Percentiles rank a stretch among this genome's conserved stretches.
Conservation (phyloP, 2,113 vertebrate genomes). For the Camelus bactrianus region DNA sequence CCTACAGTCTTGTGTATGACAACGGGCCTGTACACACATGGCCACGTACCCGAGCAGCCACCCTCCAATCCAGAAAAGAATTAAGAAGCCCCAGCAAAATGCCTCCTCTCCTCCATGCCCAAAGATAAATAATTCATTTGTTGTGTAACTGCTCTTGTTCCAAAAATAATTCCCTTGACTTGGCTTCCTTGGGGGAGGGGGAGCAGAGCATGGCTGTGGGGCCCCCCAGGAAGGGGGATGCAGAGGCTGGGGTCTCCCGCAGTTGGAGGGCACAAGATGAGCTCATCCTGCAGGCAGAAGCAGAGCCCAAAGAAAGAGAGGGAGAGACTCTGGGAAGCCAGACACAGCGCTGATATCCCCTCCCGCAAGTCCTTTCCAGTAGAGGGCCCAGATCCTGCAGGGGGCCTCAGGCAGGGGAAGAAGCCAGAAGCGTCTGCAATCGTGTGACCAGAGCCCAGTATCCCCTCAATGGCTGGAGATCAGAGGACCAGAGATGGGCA, state of each 20-base stretch:
- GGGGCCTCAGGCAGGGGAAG: not conserved
- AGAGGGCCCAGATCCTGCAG: not conserved
- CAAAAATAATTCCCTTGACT: slow-evolving; percentile 87
- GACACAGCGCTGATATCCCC: not conserved
- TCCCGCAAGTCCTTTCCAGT: not conserved
- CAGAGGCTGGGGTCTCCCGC: not conserved
- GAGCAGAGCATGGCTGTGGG: not conserved
- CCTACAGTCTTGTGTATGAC: not conserved
- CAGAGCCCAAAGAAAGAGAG: not conserved
- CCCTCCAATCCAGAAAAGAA: slow-evolving; percentile 51
- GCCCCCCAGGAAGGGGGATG: not conserved
- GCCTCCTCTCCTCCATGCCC: slow-evolving; percentile 80
- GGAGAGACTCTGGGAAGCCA: not conserved
- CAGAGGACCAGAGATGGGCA: not conserved
- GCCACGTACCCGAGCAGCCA: not conserved
- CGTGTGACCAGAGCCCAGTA: rapidly evolving
- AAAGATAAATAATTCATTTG: slow-evolving; percentile 90
- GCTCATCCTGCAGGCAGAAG: not conserved
- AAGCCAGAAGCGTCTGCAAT: not conserved
- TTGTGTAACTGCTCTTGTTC: slow-evolving; percentile 86
- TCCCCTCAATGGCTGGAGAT: not conserved
- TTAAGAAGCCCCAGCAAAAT: slow-evolving; percentile 76
- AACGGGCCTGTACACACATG: not conserved
- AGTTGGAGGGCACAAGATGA: not conserved
- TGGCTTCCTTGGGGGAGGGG: slow-evolving; percentile 74